Evolutionary conservation across 2,797 vertebrate genomes (phyloP).

Genomic region (Leptoclinus maculatus): DNA sequence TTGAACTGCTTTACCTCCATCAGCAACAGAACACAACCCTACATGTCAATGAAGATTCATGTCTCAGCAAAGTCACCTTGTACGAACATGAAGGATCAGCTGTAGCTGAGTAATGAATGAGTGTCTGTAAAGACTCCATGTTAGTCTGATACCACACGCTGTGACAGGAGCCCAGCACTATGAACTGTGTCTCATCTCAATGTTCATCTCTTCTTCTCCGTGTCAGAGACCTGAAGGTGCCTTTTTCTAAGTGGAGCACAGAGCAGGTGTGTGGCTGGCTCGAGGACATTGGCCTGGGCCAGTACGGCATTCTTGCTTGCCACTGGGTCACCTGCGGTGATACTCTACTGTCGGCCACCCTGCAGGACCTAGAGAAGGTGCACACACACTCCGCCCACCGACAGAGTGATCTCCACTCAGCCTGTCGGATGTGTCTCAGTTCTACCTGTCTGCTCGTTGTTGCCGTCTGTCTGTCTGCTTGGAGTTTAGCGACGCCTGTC

Average conservation of each 20-base stretch:
- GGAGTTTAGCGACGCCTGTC: slow-evolving; percentile 51
- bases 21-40: not conserved
- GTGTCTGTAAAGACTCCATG: too few relatives aligned
- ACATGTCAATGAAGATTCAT: not conserved
- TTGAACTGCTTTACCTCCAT: not conserved
- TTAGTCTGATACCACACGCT: not conserved
- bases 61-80: not conserved
- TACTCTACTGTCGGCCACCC: slow-evolving; percentile 88
- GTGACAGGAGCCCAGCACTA: not conserved
- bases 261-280: slow-evolving; percentile 96
- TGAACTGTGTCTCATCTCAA: not conserved
- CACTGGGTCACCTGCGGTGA: slow-evolving; percentile 94
- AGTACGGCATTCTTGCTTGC: slow-evolving; percentile 89
- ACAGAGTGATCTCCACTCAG: slow-evolving; percentile 12
- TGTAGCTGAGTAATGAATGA: not conserved
- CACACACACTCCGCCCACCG: not conserved
- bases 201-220: not conserved
- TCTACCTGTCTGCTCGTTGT: slow-evolving; percentile 61
- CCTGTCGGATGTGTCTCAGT: slow-evolving; percentile 8
- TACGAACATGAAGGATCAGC: not conserved
- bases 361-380: slow-evolving; percentile 96
- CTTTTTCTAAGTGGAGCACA: slow-evolving; percentile 93
- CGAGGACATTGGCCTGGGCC: slow-evolving; percentile 92
- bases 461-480: slow-evolving; percentile 29
- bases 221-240: slow-evolving; percentile 88